Evolutionary conservation across 2,797 vertebrate genomes (phyloP).

Genomic region (Ctenochaetus hawaiiensis): DNA sequence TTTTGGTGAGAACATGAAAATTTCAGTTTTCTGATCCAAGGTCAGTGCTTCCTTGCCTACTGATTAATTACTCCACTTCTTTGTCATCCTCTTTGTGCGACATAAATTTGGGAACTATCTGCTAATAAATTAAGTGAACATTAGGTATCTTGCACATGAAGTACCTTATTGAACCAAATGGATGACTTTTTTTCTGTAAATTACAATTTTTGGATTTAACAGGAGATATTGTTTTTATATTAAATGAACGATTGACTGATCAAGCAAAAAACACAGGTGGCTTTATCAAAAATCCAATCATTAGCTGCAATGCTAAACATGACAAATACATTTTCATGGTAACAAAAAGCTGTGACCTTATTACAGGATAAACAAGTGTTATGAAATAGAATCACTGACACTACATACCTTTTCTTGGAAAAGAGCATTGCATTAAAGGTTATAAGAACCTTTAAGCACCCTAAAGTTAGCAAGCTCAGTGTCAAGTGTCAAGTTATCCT

Average conservation of each 20-base stretch:
- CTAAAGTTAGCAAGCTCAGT: neutral
- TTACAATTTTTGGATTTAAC: neutral
- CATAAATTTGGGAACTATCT: conserved; percentile 4
- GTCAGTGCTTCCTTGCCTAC: neutral
- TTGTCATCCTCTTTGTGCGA: neutral
- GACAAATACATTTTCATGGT: neutral
- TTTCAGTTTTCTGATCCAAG: neutral
- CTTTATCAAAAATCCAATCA: neutral
- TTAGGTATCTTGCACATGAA: neutral
- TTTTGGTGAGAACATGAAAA: neutral
- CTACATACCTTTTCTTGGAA: neutral
- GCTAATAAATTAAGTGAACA: neutral
- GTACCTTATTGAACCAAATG: neutral
- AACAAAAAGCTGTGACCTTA: neutral
- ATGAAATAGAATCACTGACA: neutral
- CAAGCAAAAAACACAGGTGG: neutral
- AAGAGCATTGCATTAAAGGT: neutral
- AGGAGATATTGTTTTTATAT: neutral
- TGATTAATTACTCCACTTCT: neutral
- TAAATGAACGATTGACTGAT: neutral
- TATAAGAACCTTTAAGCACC: neutral
- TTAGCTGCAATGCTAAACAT: neutral
- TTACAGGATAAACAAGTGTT: neutral
- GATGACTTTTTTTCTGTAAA: neutral
- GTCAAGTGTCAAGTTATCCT: neutral